phyloP scores from a whole-genome alignment of 1,140 invertebrate species.

The Pararge aegeria region DNA sequence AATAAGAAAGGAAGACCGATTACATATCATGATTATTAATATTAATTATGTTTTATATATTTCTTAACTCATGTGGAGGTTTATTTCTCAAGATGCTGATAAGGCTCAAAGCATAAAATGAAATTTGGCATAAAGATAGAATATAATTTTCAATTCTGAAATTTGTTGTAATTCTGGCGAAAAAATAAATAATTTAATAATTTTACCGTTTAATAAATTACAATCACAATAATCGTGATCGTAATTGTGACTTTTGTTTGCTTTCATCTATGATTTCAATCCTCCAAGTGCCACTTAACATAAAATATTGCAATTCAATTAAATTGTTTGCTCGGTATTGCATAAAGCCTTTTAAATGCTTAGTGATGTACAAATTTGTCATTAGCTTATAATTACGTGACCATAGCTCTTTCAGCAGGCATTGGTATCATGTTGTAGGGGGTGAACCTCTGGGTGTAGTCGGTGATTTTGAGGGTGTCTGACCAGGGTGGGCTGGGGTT shows the following conservation, averaged over 20 bases:
- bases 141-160: too few species aligned
- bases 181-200: too few species aligned
- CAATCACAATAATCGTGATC: too few species aligned
- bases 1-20: background rate
- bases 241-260: too few species aligned
- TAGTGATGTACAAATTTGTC: background rate
- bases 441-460: slow-evolving; percentile 87
- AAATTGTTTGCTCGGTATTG: background rate
- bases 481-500: slow-evolving; percentile 91
- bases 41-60: too few species aligned
- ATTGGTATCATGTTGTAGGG: slow-evolving; percentile 88
- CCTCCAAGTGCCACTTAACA: background rate
- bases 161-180: too few species aligned
- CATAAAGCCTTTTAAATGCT: background rate
- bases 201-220: too few species aligned
- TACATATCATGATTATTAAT: background rate
- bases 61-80: too few species aligned
- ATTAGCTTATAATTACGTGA: slow-evolving; percentile 49
- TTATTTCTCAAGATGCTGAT: too few species aligned
- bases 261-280: too few species aligned
- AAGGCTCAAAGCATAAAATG: too few species aligned
- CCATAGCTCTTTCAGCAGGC: slow-evolving; percentile 81
- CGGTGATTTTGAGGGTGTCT: slow-evolving; percentile 87
- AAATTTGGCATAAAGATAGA: too few species aligned
- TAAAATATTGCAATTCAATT: background rate